A percentile compares a stretch with the other conserved stretches of the same genome.
Conservation (phyloP, 2,797 vertebrate genomes). For the Balearica regulorum region DNA sequence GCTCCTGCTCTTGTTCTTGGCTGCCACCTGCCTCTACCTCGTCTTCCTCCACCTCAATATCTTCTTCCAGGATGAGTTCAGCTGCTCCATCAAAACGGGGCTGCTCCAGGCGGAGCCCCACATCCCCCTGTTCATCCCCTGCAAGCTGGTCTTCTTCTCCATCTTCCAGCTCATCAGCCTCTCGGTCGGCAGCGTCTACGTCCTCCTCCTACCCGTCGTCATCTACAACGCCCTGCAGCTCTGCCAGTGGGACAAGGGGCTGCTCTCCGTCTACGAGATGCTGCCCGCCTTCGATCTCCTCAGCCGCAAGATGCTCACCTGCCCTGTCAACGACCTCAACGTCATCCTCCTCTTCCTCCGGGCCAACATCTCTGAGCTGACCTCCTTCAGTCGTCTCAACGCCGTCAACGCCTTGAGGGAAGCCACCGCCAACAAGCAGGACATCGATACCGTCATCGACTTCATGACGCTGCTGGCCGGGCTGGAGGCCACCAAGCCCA, state of each 20-base stretch:
- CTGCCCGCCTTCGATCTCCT: constrained; percentile 91
- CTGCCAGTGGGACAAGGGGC: constrained; percentile 91
- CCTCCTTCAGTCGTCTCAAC: constrained; percentile 87
- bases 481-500: constrained; percentile 81
- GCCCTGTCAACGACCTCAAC: constrained; percentile 93
- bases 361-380: constrained; percentile 87
- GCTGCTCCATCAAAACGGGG: constrained; percentile 86
- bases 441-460: constrained; percentile 87
- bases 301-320: constrained; percentile 87
- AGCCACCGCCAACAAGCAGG: constrained; percentile 73
- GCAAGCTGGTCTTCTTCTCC: constrained; percentile 88
- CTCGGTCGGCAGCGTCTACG: constrained; percentile 81
- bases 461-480: constrained; percentile 95
- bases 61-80: constrained; percentile 94
- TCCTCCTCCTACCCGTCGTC: constrained; percentile 84
- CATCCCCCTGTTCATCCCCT: constrained; percentile 84
- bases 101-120: constrained; percentile 80
- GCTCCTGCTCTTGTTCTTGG: constrained; percentile 87
- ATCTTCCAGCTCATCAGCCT: constrained; percentile 92
- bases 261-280: constrained; percentile 91
- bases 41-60: constrained; percentile 89
- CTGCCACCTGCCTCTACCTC: constrained; percentile 88
- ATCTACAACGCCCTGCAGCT: constrained; percentile 88
- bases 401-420: constrained; percentile 84
- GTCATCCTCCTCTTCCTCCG: constrained; percentile 91